Percentiles rank a stretch among this genome's conserved stretches.
Evolutionary conservation across 2,888 invertebrate species (phyloP).

Genomic region (Lysandra bellargus): DNA sequence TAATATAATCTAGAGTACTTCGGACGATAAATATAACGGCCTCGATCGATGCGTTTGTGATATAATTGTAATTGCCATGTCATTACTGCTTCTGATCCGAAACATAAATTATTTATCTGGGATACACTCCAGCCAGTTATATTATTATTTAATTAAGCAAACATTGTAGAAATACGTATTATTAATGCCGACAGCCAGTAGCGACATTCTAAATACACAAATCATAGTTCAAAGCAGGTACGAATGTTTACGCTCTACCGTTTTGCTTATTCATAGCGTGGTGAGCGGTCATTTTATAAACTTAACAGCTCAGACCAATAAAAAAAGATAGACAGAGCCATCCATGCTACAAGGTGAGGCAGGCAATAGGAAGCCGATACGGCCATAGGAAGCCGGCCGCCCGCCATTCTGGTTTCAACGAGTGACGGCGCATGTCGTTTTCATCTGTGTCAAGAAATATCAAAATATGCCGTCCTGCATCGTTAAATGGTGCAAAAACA

Average conservation of each 20-base stretch:
- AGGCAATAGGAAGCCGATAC: too few relatives aligned
- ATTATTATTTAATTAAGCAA: conserved; percentile 19
- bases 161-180: conserved; percentile 21
- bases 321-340: too few relatives aligned
- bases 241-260: not conserved
- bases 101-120: conserved; percentile 33
- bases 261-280: not conserved
- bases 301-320: too few relatives aligned
- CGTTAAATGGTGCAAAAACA: too few relatives aligned
- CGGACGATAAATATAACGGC: conserved; percentile 38
- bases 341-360: too few relatives aligned
- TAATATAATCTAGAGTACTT: conserved; percentile 50
- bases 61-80: conserved; percentile 30
- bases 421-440: too few relatives aligned
- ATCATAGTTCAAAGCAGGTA: conserved; percentile 14
- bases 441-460: too few relatives aligned
- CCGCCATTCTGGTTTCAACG: too few relatives aligned
- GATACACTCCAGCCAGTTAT: not conserved
- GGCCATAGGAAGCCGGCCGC: too few relatives aligned
- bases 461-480: too few relatives aligned
- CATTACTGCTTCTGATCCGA: conserved; percentile 21
- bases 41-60: conserved; percentile 33
- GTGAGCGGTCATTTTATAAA: not conserved
- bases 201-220: conserved; percentile 10
- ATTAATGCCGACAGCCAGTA: not conserved